These are phyloP conservation scores for Mellilla xanthometata DNA, from an alignment of 2,888 invertebrate genomes.

Conservation along the genomic window DNA sequence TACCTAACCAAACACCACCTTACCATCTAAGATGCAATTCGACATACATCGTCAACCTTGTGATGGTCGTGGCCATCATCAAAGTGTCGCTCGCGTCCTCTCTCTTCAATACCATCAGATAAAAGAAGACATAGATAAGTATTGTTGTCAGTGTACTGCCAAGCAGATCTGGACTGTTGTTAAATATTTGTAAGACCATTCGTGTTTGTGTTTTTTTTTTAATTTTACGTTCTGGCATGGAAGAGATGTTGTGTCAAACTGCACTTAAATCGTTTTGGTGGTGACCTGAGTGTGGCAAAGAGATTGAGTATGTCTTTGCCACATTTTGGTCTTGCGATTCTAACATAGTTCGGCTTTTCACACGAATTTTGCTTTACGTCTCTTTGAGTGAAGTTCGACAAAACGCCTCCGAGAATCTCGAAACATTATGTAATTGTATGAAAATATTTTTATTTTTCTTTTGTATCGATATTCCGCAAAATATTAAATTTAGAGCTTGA, in stretches of 20 bases:
- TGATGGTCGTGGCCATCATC: slow-evolving; percentile 79
- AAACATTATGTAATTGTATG: slow-evolving; percentile 1
- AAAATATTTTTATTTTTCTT: too few species aligned
- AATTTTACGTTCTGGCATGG: slow-evolving; percentile 36
- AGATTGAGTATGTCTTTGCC: slow-evolving; percentile 38
- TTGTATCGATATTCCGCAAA: neutral
- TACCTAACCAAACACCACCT: slow-evolving; percentile 73
- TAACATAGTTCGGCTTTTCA: slow-evolving; percentile 54
- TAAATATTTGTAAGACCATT: slow-evolving; percentile 77
- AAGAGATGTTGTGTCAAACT: slow-evolving; percentile 80
- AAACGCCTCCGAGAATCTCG: slow-evolving; percentile 50
- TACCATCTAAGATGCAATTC: slow-evolving; percentile 83
- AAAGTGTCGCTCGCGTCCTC: slow-evolving; percentile 78
- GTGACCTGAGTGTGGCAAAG: slow-evolving; percentile 53
- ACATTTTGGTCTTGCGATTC: slow-evolving; percentile 49
- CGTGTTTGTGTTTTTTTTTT: slow-evolving; percentile 49
- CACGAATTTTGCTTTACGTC: slow-evolving; percentile 59
- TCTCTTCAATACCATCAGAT: slow-evolving; percentile 80
- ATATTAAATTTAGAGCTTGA: neutral
- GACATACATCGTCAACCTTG: slow-evolving; percentile 81
- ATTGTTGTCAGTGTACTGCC: slow-evolving; percentile 79
- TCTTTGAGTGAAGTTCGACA: slow-evolving; percentile 80
- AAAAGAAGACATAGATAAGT: slow-evolving; percentile 74
- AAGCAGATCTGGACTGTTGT: slow-evolving; percentile 78
- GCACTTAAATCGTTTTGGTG: slow-evolving; percentile 81